A percentile compares a stretch with the other conserved stretches of the same genome.
Evolutionary conservation across 2,113 vertebrate genomes (phyloP).

Genomic region (Campylomormyrus tamandua): DNA sequence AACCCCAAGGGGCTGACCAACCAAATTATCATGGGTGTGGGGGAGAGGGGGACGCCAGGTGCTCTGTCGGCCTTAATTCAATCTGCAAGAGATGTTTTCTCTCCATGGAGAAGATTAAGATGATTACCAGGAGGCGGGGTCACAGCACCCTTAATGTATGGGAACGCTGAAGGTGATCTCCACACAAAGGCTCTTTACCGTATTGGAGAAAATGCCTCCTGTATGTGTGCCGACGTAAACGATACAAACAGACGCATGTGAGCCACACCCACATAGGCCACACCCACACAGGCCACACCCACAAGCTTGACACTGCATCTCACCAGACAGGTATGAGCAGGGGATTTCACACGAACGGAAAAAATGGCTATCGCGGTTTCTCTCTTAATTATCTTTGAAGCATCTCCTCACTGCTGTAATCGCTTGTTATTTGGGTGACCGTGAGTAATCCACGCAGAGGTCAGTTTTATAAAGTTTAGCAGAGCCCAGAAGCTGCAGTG

Average conservation of each 20-base stretch:
- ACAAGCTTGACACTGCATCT: neutral
- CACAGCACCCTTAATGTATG: neutral
- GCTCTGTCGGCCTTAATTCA: neutral
- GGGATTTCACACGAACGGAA: neutral
- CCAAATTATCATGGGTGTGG: neutral
- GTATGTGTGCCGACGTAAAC: neutral
- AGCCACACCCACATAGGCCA: neutral
- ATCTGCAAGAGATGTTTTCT: neutral
- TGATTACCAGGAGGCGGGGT: neutral
- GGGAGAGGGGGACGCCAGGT: neutral
- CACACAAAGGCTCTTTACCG: neutral
- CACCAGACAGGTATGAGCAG: neutral
- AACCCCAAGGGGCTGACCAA: neutral
- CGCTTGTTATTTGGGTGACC: neutral
- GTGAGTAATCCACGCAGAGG: neutral
- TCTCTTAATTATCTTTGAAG: neutral
- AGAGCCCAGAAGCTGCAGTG: neutral
- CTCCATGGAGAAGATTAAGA: neutral
- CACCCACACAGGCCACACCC: neutral
- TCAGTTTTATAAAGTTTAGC: neutral
- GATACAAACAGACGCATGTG: neutral
- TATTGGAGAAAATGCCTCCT: neutral
- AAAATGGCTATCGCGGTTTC: neutral
- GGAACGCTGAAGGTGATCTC: neutral
- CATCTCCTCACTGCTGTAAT: neutral